Percentiles rank a stretch among this genome's conserved stretches.
phyloP scores from a whole-genome alignment of 2,888 invertebrate genomes.

The Lasioglossum oenotherae region DNA sequence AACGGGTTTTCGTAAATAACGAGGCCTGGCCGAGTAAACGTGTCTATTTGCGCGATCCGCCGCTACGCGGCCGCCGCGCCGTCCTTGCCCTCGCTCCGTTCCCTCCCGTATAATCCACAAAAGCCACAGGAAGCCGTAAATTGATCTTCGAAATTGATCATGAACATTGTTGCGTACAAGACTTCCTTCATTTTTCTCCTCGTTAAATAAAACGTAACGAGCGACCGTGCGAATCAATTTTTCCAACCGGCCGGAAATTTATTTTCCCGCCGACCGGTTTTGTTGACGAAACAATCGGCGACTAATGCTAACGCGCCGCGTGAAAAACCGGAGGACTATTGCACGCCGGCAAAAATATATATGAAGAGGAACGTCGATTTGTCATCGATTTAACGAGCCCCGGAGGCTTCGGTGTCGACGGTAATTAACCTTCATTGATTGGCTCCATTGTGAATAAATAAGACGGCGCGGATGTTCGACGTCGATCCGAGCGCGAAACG shows the following conservation, averaged over 20 bases:
- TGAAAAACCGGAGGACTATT: slow-evolving; percentile 3
- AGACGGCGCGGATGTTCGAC: slow-evolving; percentile 53
- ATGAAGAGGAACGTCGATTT: slow-evolving; percentile 55
- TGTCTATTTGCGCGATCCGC: slow-evolving; percentile 64
- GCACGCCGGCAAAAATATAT: slow-evolving; percentile 2
- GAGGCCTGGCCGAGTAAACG: slow-evolving; percentile 64
- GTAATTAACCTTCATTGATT: slow-evolving; percentile 74
- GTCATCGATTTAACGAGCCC: slow-evolving; percentile 69
- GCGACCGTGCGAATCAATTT: slow-evolving; percentile 14
- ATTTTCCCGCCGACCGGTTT: not conserved
- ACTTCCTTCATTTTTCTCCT: not conserved
- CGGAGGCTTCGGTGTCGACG: slow-evolving; percentile 51
- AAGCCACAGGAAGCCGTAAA: slow-evolving; percentile 26
- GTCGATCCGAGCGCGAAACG: slow-evolving; percentile 41
- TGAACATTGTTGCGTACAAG: slow-evolving; percentile 24
- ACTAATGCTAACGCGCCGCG: not conserved
- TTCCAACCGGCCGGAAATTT: slow-evolving; percentile 10
- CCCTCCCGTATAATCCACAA: slow-evolving; percentile 14
- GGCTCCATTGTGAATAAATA: slow-evolving; percentile 72
- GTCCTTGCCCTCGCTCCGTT: slow-evolving; percentile 5
- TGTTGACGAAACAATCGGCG: slow-evolving; percentile 8
- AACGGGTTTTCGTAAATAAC: slow-evolving; percentile 69
- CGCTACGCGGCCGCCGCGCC: slow-evolving; percentile 15
- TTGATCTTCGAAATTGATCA: slow-evolving; percentile 36
- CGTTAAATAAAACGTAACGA: slow-evolving; percentile 13